Base-by-base conservation (phyloP, 2,113 vertebrate genomes). In the Sinocyclocheilus anophthalmus region DNA sequence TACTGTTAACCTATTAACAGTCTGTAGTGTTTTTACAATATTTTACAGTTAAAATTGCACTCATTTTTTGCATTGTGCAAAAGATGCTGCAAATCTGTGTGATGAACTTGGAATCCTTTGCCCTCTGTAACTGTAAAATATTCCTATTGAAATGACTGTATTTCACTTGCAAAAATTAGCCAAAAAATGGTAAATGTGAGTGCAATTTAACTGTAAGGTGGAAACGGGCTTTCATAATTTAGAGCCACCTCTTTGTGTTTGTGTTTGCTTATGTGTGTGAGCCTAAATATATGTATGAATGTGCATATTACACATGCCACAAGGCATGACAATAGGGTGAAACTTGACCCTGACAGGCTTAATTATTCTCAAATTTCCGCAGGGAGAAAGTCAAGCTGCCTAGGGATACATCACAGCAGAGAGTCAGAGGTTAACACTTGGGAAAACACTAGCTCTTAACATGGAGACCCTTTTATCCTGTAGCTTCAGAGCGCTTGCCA, bases 241-340 rank as follows among this genome's bases (percentile, higher is more conserved):
- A 72, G 45, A 83, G 45, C 20, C 20, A 2, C 26, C 16, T 30
- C 24, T 81, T 45, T 45, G 78, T 80, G 77, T 61, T 57, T 53
- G 76, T 82, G 61, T 50, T 65, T 75, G 50, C 5, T 70, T 59
- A 33, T 39, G 70, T 48, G 70, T 59, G 65, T 42, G 42, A 42
- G 42, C 45, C 59, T 55, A 72, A 72, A 79, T 79, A 77, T 72
- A 83, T 76, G 53, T 73, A 61, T 83, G 24, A 67, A 65, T 84
- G 20, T 33, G 81, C 45, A 48, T 88, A 88, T 86, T 78, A 63
- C 30, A 42, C 83, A 78, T 83, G 85, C 79, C 81, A 81, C 37
- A 85, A 92, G 88, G 80, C 81, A 45, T 88, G 88, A 91, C 90
- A 92, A 89, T 90, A 87, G 76, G 76, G 76, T 72, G 88, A 88